These are phyloP conservation scores for Chlamydotis undulata DNA, from an alignment of 2,113 vertebrate species.

Conservation along the genomic window DNA sequence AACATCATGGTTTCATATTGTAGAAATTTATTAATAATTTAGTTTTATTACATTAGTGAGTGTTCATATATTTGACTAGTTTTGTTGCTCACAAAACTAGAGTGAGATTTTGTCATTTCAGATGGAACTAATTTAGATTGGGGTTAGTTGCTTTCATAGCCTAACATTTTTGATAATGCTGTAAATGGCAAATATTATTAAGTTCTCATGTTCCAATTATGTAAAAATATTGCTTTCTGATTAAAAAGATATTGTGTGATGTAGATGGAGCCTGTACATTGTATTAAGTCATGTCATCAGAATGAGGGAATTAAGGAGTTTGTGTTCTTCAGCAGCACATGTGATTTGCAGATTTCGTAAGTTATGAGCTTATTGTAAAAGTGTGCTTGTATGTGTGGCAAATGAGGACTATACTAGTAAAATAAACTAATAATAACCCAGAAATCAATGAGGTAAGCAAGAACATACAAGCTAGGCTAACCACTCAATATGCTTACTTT, in stretches of 20 bases:
- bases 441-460: background rate
- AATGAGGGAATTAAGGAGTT: background rate
- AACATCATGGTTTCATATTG: background rate
- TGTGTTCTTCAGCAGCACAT: background rate
- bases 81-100: background rate
- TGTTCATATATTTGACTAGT: background rate
- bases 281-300: background rate
- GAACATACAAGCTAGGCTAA: background rate
- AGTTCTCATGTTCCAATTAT: background rate
- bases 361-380: background rate
- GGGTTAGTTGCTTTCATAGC: background rate
- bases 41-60: background rate
- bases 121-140: background rate
- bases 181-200: background rate
- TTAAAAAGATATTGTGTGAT: background rate
- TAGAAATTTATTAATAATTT: background rate
- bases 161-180: background rate
- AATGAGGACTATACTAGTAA: background rate
- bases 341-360: background rate
- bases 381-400: background rate
- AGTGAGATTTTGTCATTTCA: background rate
- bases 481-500: background rate
- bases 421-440: background rate
- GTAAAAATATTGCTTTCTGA: background rate
- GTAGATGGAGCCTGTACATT: background rate